Evolutionary conservation across 2,113 vertebrate species (phyloP).

Genomic region (Phalacrocorax pelagicus): DNA sequence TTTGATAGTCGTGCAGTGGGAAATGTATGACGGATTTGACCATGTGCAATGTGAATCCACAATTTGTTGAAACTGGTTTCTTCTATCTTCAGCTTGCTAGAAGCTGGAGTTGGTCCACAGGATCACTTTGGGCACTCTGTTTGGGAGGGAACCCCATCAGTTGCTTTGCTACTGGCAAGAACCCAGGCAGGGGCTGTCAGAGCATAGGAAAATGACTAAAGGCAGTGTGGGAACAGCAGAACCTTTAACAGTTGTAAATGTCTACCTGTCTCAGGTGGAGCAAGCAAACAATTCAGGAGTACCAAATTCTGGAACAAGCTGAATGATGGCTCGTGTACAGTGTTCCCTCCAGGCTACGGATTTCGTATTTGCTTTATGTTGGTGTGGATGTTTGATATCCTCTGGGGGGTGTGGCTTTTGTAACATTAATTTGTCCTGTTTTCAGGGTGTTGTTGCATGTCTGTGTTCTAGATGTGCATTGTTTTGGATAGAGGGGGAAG

Average conservation of each 20-base stretch:
- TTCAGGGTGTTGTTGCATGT: not conserved
- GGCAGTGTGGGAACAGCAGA: not conserved
- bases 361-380: not conserved
- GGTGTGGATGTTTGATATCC: not conserved
- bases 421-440: not conserved
- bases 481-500: not conserved
- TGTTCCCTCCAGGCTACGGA: not conserved
- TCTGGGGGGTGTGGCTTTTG: not conserved
- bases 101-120: not conserved
- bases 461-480: not conserved
- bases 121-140: rapidly evolving
- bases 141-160: not conserved
- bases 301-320: not conserved
- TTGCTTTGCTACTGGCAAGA: not conserved
- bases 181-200: not conserved
- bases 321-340: rapidly evolving
- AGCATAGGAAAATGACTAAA: rapidly evolving
- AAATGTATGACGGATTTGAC: not conserved
- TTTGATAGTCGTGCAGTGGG: not conserved
- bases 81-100: not conserved
- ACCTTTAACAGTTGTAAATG: not conserved
- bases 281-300: not conserved
- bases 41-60: rapidly evolving
- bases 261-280: not conserved
- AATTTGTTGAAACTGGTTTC: not conserved